Evolutionary conservation across 2,797 vertebrate genomes (phyloP).

Genomic region (Novumbra hubbsi): DNA sequence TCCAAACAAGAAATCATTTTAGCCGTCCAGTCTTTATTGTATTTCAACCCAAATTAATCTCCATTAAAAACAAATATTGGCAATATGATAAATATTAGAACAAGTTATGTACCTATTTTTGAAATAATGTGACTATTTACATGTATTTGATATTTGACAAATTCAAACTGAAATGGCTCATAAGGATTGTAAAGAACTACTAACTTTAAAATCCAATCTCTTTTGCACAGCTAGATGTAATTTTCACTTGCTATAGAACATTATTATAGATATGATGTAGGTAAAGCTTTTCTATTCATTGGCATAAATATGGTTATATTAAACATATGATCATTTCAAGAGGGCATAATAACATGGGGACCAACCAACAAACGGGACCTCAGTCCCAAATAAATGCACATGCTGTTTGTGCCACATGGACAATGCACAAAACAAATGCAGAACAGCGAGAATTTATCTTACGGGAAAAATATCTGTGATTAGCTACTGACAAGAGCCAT

Average conservation of each 20-base stretch:
- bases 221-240: constrained; percentile 21
- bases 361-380: constrained; percentile 36
- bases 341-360: constrained; percentile 36
- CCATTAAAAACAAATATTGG: constrained; percentile 69
- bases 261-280: constrained; percentile 42
- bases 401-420: constrained; percentile 48
- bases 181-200: constrained; percentile 17
- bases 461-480: constrained; percentile 18
- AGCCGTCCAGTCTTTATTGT: constrained; percentile 76
- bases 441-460: constrained; percentile 33
- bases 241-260: constrained; percentile 25
- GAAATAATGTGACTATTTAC: constrained; percentile 73
- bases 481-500: neutral
- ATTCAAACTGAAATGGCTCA: constrained; percentile 22
- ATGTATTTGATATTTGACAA: constrained; percentile 51
- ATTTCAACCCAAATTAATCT: constrained; percentile 67
- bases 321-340: constrained; percentile 42
- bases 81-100: constrained; percentile 73
- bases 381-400: constrained; percentile 37
- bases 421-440: constrained; percentile 41
- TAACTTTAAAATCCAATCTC: constrained; percentile 8
- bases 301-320: constrained; percentile 46
- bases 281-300: constrained; percentile 58
- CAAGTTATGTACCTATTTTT: constrained; percentile 69
- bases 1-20: constrained; percentile 48